These are phyloP conservation scores for Synergus japonicus DNA, from an alignment of 2,888 invertebrate genomes.

Conservation along the genomic window DNA sequence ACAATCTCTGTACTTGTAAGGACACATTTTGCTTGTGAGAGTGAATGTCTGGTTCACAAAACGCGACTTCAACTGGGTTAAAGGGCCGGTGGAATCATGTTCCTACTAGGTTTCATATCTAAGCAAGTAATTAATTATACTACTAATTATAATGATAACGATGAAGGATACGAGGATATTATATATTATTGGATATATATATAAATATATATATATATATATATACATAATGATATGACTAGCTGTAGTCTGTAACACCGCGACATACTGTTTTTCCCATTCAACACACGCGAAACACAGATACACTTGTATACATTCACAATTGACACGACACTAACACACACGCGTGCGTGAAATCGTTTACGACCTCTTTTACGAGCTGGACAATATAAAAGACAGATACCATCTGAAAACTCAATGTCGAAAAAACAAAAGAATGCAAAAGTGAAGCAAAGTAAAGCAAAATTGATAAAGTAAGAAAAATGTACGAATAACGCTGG, in stretches of 20 bases:
- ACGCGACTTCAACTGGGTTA: slow-evolving; percentile 66
- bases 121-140: slow-evolving; percentile 77
- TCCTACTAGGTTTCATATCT: slow-evolving; percentile 79
- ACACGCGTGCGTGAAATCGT: slow-evolving; percentile 56
- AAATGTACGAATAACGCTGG: slow-evolving; percentile 54
- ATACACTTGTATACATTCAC: slow-evolving; percentile 60
- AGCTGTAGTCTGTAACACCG: slow-evolving; percentile 73
- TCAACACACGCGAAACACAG: slow-evolving; percentile 56
- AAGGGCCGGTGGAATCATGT: slow-evolving; percentile 77
- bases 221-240: slow-evolving; percentile 71
- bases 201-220: slow-evolving; percentile 64
- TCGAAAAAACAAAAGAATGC: slow-evolving; percentile 49
- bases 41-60: slow-evolving; percentile 41
- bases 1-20: background rate
- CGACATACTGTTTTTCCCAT: slow-evolving; percentile 68
- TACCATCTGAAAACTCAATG: slow-evolving; percentile 44
- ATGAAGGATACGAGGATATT: slow-evolving; percentile 76
- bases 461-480: slow-evolving; percentile 48
- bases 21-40: background rate
- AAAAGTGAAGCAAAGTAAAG: slow-evolving; percentile 50
- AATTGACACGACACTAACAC: slow-evolving; percentile 56
- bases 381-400: slow-evolving; percentile 47
- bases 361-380: slow-evolving; percentile 58
- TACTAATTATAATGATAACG: slow-evolving; percentile 77
- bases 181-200: slow-evolving; percentile 74